Base-by-base conservation (phyloP, 2,888 invertebrate species). In the Nysson spinosus region DNA sequence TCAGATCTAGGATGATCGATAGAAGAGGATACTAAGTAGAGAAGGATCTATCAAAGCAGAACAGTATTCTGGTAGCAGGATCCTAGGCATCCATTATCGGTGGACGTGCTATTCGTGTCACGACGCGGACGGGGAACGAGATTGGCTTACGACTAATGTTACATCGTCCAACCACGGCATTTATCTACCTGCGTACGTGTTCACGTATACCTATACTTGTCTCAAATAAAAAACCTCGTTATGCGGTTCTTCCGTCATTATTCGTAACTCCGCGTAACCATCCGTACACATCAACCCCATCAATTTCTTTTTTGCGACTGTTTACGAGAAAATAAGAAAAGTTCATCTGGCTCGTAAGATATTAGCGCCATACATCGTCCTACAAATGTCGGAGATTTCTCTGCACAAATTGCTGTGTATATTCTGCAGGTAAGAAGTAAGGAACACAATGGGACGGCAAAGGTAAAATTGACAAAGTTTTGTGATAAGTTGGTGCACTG, bases 61-160 rank as follows among this genome's bases (percentile, higher is more conserved):
- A 61, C 28, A 22, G 26, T 19, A 16, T 26, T n/a, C n/a, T n/a
- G n/a, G n/a, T n/a, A 12, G 14, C 34, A 12, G 20, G 57, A 44
- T 43, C 14, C 30, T 12, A 35, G 14, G 26, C 56, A 55, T 60
- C 62, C 52, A 63, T 72, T 72, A 72, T 71, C 60, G 58, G 47
- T 49, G 49, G 40, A 42, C 34, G 55, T 35, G 51, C 49, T 43
- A 62, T 61, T 57, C 58, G 44, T 22, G 62, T 51, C 51, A 50
- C 52, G 47, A 64, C 50, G 56, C 40, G 50, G 62, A 67, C 60
- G 49, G 57, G 55, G 65, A 64, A 61, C 60, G 57, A 65, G 57
- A 57, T 32, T 58, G 42, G 61, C 47, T 64, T 52, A 52, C 58
- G 34, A 50, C 60, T 64, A 73, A 73, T 56, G 74, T 62, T 65